Base-by-base conservation (phyloP, 1,140 invertebrate species). In the Aphelinus certus region DNA sequence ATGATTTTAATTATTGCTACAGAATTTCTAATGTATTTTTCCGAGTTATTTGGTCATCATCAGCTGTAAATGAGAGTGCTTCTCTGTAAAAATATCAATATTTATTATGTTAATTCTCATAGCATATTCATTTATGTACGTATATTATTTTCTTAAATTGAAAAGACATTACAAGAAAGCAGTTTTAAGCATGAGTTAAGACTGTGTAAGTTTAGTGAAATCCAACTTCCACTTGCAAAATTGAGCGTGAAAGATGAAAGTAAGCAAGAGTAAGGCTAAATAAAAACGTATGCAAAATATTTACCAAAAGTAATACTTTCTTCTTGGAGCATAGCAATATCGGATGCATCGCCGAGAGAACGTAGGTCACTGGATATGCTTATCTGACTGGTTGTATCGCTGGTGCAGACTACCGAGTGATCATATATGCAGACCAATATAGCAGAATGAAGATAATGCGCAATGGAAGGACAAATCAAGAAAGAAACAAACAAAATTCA, bases 301-400 rank as follows among this genome's bases (percentile, higher is more conserved):
- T 88, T 88, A 88, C 87, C 87, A 76, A 86, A 86, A 76, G 85
- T 81, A 81, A 85, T 79, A 80, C 83, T 86, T 77, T 87, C 86
- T 81, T 88, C 86, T 81, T 88, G 87, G 79, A 88, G 83, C 70
- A 86, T 87, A 76, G 82, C 81, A 81, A 85, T 87, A 82, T 88
- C 86, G 72, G 87, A 88, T 60, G 84, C 78, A 79, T 87, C 86
- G 73, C 85, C 83, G 67, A 87, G 85, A 77, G 87, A 88, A 71
- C 86, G 83, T 7, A 85, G 83, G 79, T 88, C 87, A 80, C 87
- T 88, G 83, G 86, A 87, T 86, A 88, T 87, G 83, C 87, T 88
- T 87, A 87, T 86, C 80, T 88, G 87, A 87, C 86, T 88, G 81
- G 85, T 82, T 78, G 87, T 84, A 83, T 88, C 86, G 75, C 84